Base-by-base conservation (phyloP, 2,113 vertebrate genomes). In the Corydoras sp. region DNA sequence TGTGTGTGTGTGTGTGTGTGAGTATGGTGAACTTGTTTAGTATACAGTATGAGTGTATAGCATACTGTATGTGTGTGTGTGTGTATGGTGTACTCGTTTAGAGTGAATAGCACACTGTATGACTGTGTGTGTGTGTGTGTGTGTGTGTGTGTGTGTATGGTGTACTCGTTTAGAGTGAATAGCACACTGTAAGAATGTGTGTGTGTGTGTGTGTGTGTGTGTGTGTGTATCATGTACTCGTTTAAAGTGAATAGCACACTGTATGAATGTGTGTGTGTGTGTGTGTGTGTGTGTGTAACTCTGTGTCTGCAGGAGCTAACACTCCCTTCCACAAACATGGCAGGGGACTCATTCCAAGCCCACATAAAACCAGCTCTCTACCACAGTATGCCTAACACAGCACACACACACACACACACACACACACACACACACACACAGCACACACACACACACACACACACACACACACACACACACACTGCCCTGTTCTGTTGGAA, bases 401-500 rank as follows among this genome's bases (percentile, higher is more conserved):
- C 65, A 49, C 32, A 77, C 60, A 58, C 32, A 24, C 7, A 14
- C 59, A 11, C 59, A 4, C 74, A 71, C 66, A 68, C 75, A 31
- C 65, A 61, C 65, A 51, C 71, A 24, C 31, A 32, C 59, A 65
- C 60, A 58, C 65, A 24, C 53, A 62, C 70, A 29, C 62, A 12
- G n/a, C n/a, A n/a, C 65, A 64, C 32, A 56, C 53, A 62, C 70
- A 29, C 62, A 12, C 35, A 67, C 63, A 56, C 30, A 58, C 66
- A 43, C 50, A 63, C 49, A 35, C 18, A 29, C 55, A 51, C 31
- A 65, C 31, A 50, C 15, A 83, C 81, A 83, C 85, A 76, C 82
- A 82, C 10, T 15, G 77, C 80, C 84, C 86, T 82, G 78, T 81
- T 81, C 13, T 12, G 55, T 53, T 14, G 35, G 58, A 62, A 63